Base-by-base conservation (phyloP, 2,113 vertebrate species). In the Corydoras sp. region DNA sequence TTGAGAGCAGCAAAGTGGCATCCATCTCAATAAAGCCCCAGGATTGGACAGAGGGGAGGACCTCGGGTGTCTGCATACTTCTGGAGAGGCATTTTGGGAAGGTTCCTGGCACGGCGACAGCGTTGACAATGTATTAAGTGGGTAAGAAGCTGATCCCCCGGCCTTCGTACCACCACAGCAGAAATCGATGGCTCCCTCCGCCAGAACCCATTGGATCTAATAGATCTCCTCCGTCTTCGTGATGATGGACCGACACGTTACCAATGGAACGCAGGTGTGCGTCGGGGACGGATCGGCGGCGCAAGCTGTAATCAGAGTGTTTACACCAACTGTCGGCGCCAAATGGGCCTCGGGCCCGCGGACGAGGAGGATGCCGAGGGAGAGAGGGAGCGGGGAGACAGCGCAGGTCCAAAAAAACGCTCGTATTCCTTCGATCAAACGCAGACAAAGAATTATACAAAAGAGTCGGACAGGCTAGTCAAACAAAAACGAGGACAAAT, bases 401-500 rank as follows among this genome's bases (percentile, higher is more conserved):
- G 80, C 9, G 85, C 85, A 82, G 62, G 68, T 68, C 71, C 60
- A 59, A 69, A 24, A 24, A 74, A 69, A 58, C 74, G 68, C 69
- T 72, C 74, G 75, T 75, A 68, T 74, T 76, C 75, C 72, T 71
- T 59, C 70, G 62, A 73, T 77, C 77, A 79, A 83, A 73, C 75
- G 75, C 75, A 71, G 75, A 76, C 70, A 77, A 69, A 76, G 78
- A 80, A 78, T 82, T 80, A 82, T 77, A 77, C 81, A 80, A 80
- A 79, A 82, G 76, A 61, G 68, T n/a, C 55, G 72, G 79, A 83
- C 73, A 80, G 85, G 76, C 78, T 82, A 87, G 89, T 88, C 88
- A 90, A 89, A 91, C 89, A 90, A 89, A 81, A 87, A 83, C 18
- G 83, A 83, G 83, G 81, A 85, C 85, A 87, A 85, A 86, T 85